Evolutionary conservation across 2,888 invertebrate genomes (phyloP), one percentile per base, ranked within the genome.

Genomic region (Aleiodes leptofemur): DNA sequence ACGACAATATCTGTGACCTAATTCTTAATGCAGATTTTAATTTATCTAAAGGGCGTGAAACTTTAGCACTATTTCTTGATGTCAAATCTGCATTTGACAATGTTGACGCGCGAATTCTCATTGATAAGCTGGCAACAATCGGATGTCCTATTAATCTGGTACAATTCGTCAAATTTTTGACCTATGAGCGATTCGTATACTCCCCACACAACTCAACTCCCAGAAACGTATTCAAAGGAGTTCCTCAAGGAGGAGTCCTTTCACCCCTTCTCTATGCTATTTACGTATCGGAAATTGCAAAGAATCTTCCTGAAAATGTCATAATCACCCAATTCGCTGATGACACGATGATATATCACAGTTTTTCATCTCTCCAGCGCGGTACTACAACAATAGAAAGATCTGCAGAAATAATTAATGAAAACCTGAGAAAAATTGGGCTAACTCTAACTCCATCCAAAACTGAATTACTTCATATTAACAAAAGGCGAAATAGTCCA

Each of bases 1-100:
- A 13, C 7, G 79, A 79, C 11, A 81, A 81, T 51, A 29, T 78
- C 1, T 34, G 68, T 1, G 69, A 76, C 2, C 8, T 82, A 8
- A 2, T 31, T 29, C 29, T 59, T 4, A 8, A 31, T 11, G 31
- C 11, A 3, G 57, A 59, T 8, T 13, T 11, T 4, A 13, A 31
- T 1, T n/a, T 59, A 8, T 31, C 9, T 7, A 59, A 59, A 31
- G 51, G 51, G 8, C 51, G 3, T 0, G n/a, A n/a, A n/a, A 51
- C 51, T 11, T 6, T 51, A 0, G 51, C 51, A 11, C 4, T n/a
- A 11, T 51, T 51, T 11, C 51, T 51, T 11, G 4, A 51, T n/a
- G 9, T 51, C n/a, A 51, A 51, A 8, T 38, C 38, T 38, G 38
- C 38, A 5, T 38, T 38, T 38, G 38, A 38, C 38, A 38, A 38